phyloP scores from a whole-genome alignment of 2,888 invertebrate species.

The Eupithecia centaureata region DNA sequence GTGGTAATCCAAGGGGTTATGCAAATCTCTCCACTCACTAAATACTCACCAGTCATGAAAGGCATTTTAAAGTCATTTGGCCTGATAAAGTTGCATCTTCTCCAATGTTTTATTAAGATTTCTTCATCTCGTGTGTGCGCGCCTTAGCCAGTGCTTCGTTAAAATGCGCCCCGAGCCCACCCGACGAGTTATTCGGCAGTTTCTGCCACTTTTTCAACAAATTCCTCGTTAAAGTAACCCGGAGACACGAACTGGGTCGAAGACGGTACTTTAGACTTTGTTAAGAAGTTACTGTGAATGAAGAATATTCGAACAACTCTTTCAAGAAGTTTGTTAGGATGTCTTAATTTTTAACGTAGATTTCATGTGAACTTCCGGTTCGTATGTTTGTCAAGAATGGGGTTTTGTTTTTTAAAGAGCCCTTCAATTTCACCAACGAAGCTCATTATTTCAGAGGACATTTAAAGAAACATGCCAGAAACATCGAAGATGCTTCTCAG shows the following conservation, averaged over 20 bases:
- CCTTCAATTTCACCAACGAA: background rate
- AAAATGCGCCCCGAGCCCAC: conserved; percentile 58
- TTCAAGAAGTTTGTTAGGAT: background rate
- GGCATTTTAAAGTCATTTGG: background rate
- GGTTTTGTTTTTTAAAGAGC: background rate
- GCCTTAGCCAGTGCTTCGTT: conserved; percentile 49
- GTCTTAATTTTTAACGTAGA: background rate
- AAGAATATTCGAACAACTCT: conserved; percentile 22
- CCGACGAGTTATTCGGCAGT: conserved; percentile 53
- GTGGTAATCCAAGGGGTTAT: too few species aligned
- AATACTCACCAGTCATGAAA: too few species aligned
- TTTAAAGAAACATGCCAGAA: background rate
- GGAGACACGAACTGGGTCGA: conserved; percentile 34
- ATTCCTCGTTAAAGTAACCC: conserved; percentile 44
- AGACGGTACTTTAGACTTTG: conserved; percentile 21
- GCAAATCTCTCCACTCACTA: too few species aligned
- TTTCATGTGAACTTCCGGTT: background rate
- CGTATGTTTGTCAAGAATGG: background rate
- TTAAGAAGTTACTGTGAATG: conserved; percentile 19
- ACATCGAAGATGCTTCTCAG: background rate
- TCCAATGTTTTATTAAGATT: background rate
- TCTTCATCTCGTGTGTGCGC: conserved; percentile 31
- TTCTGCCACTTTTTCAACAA: conserved; percentile 61
- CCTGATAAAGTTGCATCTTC: background rate
- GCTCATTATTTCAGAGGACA: background rate